phyloP scores from a whole-genome alignment of 2,797 vertebrate species.

The Intellagama lesueurii region DNA sequence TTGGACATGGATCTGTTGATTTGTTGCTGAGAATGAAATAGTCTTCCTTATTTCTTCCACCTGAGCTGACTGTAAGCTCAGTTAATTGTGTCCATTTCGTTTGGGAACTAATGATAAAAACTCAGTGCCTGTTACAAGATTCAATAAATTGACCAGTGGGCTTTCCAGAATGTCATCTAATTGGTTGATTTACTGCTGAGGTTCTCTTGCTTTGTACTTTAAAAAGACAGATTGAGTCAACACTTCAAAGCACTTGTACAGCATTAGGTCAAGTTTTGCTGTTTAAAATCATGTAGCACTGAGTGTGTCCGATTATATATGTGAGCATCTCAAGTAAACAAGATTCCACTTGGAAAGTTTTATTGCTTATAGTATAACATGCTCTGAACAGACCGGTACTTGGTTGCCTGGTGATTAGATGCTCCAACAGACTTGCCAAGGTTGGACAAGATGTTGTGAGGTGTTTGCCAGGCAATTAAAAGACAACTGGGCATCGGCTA shows the following conservation, averaged over 20 bases:
- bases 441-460: no score
- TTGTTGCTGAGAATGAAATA: conserved; percentile 16
- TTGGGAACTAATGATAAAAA: conserved; percentile 67
- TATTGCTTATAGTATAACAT: neutral
- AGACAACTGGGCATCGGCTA: neutral
- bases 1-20: conserved; percentile 40
- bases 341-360: conserved; percentile 3
- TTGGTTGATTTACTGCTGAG: conserved; percentile 69
- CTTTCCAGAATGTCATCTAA: conserved; percentile 59
- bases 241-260: conserved; percentile 49
- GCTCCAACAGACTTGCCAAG: neutral
- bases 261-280: conserved; percentile 25
- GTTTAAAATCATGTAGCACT: conserved; percentile 4
- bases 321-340: neutral
- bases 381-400: neutral
- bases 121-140: conserved; percentile 51
- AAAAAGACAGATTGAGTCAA: conserved; percentile 55
- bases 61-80: conserved; percentile 64
- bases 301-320: neutral
- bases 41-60: conserved; percentile 60
- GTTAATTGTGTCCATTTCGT: conserved; percentile 60
- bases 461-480: neutral
- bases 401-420: conserved; percentile 19
- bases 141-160: conserved; percentile 64
- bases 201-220: conserved; percentile 48